Percentiles rank a stretch among this genome's conserved stretches.
Evolutionary conservation across 2,113 vertebrate species (phyloP).

Genomic region (Petaurus breviceps): DNA sequence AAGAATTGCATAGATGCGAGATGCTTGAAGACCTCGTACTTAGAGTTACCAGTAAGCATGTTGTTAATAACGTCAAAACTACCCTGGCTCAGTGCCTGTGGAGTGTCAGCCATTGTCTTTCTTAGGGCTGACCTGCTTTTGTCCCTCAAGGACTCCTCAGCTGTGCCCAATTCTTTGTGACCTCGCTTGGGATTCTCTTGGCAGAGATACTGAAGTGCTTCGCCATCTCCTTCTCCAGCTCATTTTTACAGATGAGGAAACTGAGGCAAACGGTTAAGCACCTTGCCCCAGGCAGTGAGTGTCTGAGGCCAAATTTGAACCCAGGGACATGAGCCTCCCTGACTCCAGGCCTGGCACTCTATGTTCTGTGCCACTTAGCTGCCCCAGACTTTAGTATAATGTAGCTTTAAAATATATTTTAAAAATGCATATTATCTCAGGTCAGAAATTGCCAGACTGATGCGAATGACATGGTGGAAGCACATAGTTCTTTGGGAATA

Average conservation of each 20-base stretch:
- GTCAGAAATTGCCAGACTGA: slow-evolving; percentile 43
- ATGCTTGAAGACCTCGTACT: slow-evolving; percentile 27
- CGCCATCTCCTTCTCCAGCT: not conserved
- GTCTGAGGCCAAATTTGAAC: not conserved
- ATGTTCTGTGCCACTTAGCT: not conserved
- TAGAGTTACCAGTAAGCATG: not conserved
- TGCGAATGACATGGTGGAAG: slow-evolving; percentile 25
- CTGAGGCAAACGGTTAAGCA: not conserved
- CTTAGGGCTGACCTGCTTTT: not conserved
- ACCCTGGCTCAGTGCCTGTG: not conserved
- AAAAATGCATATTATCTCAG: slow-evolving; percentile 52
- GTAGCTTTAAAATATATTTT: slow-evolving; percentile 44
- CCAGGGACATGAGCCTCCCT: not conserved
- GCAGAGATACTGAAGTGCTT: not conserved
- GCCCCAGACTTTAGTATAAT: slow-evolving; percentile 10
- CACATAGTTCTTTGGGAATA: slow-evolving; percentile 46
- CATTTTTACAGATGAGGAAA: not conserved
- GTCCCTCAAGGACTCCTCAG: not conserved
- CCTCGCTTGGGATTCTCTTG: not conserved
- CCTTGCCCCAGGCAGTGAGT: not conserved
- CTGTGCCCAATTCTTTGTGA: not conserved
- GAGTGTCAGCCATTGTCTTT: slow-evolving; percentile 29
- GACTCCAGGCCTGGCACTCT: not conserved
- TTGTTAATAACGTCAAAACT: not conserved
- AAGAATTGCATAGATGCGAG: not conserved